A percentile compares a stretch with the other conserved stretches of the same genome.
These are phyloP conservation scores for Aplysia californica DNA, from an alignment of 1,140 invertebrate species.

Conservation along the genomic window DNA sequence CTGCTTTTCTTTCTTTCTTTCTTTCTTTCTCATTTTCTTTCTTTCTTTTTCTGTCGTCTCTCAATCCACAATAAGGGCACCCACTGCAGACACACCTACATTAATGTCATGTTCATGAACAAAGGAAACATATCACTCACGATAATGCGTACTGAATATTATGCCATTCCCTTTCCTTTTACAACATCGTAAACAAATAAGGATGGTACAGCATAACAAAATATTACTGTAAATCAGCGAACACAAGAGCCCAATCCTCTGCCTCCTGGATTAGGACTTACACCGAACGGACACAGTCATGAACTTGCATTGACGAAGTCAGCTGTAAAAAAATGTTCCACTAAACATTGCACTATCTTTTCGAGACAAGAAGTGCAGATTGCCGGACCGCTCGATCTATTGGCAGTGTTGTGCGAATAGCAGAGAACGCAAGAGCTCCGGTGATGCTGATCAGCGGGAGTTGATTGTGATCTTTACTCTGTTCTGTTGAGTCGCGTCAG, in stretches of 20 bases:
- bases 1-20: conserved; percentile 11
- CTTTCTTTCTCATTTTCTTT: conserved; percentile 16
- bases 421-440: too few relatives aligned
- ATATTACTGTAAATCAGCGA: not conserved
- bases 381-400: too few relatives aligned
- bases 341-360: not conserved
- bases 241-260: too few relatives aligned
- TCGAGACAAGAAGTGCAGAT: not conserved
- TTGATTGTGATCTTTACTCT: conserved; percentile 39
- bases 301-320: not conserved
- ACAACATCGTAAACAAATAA: not conserved
- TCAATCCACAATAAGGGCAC: not conserved
- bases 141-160: not conserved
- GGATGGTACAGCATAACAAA: not conserved
- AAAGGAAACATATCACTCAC: not conserved
- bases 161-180: not conserved
- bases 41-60: not conserved
- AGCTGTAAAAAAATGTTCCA: not conserved
- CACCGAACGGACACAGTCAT: too few relatives aligned
- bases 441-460: too few relatives aligned
- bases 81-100: too few relatives aligned
- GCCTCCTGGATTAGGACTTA: too few relatives aligned
- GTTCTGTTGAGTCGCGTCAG: conserved; percentile 50
- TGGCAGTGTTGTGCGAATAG: not conserved
- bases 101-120: not conserved